These are phyloP conservation scores for Ichneumon xanthorius DNA, from an alignment of 2,888 invertebrate species.

Conservation along the genomic window DNA sequence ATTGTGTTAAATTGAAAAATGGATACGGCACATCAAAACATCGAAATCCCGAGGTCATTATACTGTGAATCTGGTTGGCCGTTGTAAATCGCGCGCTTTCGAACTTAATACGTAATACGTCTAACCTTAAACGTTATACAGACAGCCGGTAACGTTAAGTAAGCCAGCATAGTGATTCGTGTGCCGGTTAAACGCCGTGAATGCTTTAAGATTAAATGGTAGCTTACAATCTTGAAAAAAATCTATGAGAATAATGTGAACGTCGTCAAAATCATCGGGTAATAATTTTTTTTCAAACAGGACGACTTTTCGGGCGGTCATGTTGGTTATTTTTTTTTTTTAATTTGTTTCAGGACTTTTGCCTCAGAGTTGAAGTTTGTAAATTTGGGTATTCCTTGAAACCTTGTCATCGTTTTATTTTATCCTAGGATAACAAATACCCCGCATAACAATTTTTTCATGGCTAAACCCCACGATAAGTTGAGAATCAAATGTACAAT, in stretches of 20 bases:
- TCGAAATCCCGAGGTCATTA: no score
- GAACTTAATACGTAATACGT: no score
- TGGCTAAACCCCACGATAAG: background rate
- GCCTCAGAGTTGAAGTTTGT: background rate
- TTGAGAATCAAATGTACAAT: background rate
- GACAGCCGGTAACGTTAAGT: no score
- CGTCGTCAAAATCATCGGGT: no score
- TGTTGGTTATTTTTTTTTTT: background rate
- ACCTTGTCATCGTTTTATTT: background rate
- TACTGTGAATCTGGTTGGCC: no score
- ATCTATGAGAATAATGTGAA: background rate
- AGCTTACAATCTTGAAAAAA: background rate
- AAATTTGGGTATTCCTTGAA: background rate
- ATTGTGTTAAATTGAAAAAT: no score
- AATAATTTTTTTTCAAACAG: no score
- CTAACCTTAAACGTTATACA: no score
- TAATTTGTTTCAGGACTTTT: background rate
- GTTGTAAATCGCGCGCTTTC: no score
- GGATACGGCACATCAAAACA: no score
- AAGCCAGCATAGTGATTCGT: background rate
- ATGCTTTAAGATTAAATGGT: background rate
- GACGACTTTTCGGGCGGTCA: background rate
- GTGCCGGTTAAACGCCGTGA: background rate
- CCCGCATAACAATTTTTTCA: background rate
- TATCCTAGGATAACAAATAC: background rate